A percentile compares a stretch with the other conserved stretches of the same genome.
Conservation (phyloP, 2,888 invertebrate genomes). For the Lepas anatifera region DNA sequence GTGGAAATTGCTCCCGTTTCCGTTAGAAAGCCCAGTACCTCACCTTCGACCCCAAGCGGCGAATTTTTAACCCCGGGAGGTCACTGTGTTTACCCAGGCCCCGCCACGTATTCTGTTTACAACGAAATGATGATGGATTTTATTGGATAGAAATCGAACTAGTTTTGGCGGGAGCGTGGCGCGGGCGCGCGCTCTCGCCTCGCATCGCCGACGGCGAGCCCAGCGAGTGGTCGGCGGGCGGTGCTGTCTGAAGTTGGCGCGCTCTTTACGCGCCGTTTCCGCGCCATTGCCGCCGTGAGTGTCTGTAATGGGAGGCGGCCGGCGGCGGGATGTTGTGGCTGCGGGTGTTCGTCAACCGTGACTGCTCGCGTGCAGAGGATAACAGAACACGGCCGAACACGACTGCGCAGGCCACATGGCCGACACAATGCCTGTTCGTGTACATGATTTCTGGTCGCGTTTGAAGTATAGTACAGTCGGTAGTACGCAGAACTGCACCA, state of each 20-base stretch:
- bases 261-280: not conserved
- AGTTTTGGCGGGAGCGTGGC: not conserved
- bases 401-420: too few species aligned
- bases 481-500: too few species aligned
- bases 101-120: not conserved
- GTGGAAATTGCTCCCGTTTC: slow-evolving; percentile 2
- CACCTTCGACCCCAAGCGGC: not conserved
- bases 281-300: not conserved
- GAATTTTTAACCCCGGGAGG: not conserved
- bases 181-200: not conserved
- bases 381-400: too few species aligned
- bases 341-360: too few species aligned
- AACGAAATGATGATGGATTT: slow-evolving; percentile 9
- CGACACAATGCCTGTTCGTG: too few species aligned
- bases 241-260: not conserved
- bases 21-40: slow-evolving; percentile 4
- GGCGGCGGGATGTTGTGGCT: not conserved
- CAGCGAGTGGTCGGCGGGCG: too few species aligned
- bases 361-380: too few species aligned
- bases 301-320: not conserved
- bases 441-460: too few species aligned
- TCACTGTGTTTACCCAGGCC: not conserved
- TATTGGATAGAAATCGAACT: slow-evolving; percentile 8
- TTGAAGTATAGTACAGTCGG: too few species aligned
- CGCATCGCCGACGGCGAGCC: too few species aligned